Evolutionary conservation across 2,797 vertebrate genomes (phyloP).

Genomic region (Girardinus metallicus): DNA sequence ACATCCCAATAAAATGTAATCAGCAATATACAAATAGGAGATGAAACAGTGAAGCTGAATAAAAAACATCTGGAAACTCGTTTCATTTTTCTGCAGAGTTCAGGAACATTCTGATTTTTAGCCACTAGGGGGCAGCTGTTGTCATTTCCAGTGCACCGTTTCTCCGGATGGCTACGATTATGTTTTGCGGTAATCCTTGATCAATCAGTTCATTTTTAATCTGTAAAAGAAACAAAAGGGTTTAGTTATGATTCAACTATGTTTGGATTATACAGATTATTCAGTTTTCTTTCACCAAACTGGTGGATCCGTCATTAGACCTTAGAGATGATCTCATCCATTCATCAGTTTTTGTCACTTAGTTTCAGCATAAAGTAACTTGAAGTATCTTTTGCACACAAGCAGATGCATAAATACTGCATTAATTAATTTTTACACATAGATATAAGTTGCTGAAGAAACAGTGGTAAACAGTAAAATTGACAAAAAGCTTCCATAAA

Average conservation of each 20-base stretch:
- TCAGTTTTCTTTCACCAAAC: neutral
- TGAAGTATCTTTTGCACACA: neutral
- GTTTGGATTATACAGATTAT: neutral
- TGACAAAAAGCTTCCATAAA: too few relatives aligned
- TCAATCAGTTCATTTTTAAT: constrained; percentile 15
- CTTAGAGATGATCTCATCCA: neutral
- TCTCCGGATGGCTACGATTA: neutral
- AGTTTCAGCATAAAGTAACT: neutral
- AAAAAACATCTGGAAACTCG: neutral
- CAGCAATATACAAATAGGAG: neutral
- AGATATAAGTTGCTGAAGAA: neutral
- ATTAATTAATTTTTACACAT: neutral
- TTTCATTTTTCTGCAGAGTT: neutral
- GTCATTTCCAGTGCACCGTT: accelerated
- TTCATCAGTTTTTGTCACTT: neutral
- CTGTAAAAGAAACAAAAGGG: constrained; percentile 19
- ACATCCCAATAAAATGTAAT: neutral
- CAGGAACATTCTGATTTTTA: neutral
- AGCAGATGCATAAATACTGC: neutral
- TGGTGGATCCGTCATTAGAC: neutral
- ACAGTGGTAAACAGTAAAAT: too few relatives aligned
- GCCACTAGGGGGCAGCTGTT: neutral
- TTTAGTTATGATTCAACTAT: neutral
- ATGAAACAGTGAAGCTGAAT: neutral
- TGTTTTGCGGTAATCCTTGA: neutral